Conservation (phyloP, 2,113 vertebrate genomes). For the Phaetusa simplex region DNA sequence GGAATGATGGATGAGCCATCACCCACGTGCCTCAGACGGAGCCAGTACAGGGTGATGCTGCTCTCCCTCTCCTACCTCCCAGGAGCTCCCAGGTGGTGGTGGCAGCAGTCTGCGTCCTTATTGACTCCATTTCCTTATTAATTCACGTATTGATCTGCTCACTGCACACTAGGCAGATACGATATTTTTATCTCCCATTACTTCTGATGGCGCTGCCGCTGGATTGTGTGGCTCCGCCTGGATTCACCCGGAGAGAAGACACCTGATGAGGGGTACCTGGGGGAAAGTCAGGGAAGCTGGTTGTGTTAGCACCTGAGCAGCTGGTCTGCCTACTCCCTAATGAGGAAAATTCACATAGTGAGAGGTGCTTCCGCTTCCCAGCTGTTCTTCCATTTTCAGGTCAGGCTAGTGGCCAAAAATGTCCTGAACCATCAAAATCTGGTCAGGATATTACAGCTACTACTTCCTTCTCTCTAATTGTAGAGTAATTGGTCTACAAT, state of each 20-base stretch:
- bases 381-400: neutral
- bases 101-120: neutral
- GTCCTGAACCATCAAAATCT: neutral
- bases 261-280: neutral
- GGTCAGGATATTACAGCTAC: neutral
- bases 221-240: neutral
- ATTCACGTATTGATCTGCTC: constrained; percentile 4
- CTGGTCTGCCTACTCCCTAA: neutral
- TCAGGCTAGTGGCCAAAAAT: neutral
- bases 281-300: neutral
- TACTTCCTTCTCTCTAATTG: neutral
- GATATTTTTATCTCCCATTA: neutral
- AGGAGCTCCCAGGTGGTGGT: neutral
- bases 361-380: neutral
- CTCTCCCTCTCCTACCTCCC: neutral
- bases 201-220: neutral
- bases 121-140: neutral
- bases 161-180: neutral
- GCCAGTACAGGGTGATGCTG: accelerated
- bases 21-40: neutral
- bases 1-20: neutral
- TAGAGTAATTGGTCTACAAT: neutral
- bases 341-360: neutral
- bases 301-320: neutral
- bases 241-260: neutral